These are phyloP conservation scores for Drosophila tripunctata DNA, from an alignment of 2,888 invertebrate species.

Conservation along the genomic window DNA sequence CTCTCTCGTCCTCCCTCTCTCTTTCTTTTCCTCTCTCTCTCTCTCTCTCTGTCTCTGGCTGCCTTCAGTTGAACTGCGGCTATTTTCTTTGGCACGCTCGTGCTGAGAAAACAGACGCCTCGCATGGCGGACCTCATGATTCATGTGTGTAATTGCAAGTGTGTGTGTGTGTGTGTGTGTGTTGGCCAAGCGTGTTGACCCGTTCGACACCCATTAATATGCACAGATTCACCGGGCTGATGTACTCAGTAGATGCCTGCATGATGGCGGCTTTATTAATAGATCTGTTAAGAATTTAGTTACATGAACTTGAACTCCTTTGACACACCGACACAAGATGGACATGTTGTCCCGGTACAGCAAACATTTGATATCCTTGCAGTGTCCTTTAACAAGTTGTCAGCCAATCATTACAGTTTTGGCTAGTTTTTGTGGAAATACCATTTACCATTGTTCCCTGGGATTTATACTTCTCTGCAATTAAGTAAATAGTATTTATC, in stretches of 20 bases:
- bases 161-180: constrained; percentile 4
- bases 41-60: not conserved
- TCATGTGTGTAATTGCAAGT: not conserved
- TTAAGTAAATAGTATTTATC: too few species aligned
- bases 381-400: too few species aligned
- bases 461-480: too few species aligned
- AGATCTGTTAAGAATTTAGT: not conserved
- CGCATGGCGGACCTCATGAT: constrained; percentile 36
- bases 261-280: constrained; percentile 3
- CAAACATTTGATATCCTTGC: too few species aligned
- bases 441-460: too few species aligned
- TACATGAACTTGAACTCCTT: constrained; percentile 18
- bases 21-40: not conserved
- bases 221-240: constrained; percentile 32
- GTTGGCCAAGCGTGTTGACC: constrained; percentile 29
- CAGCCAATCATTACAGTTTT: too few species aligned
- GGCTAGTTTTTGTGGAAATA: too few species aligned
- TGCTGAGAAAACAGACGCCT: constrained; percentile 46
- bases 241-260: not conserved
- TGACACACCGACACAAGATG: too few species aligned
- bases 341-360: too few species aligned
- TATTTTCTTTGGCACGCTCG: constrained; percentile 65
- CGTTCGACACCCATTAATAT: constrained; percentile 38
- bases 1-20: not conserved
- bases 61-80: constrained; percentile 10